phyloP scores from a whole-genome alignment of 1,140 invertebrate genomes.

The Trachelipus rathkii region DNA sequence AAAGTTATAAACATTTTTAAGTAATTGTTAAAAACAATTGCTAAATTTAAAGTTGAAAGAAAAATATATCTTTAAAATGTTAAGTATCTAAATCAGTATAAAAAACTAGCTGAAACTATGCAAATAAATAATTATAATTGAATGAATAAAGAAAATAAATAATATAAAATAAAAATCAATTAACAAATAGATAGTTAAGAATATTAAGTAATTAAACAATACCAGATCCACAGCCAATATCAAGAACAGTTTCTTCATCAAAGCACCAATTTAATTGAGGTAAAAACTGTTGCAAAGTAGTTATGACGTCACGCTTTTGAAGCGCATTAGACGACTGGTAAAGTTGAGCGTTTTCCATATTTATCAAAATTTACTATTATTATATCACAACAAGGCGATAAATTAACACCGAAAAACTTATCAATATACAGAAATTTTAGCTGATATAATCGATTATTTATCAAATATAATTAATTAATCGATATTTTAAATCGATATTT shows the following conservation, averaged over 20 bases:
- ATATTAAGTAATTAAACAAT: neutral
- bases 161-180: neutral
- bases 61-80: neutral
- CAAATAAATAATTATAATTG: neutral
- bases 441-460: too few relatives aligned
- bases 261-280: slow-evolving; percentile 58
- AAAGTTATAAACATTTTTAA: too few relatives aligned
- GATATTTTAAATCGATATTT: too few relatives aligned
- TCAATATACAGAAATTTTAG: too few relatives aligned
- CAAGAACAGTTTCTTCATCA: slow-evolving; percentile 58
- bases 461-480: too few relatives aligned
- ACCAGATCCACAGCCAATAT: slow-evolving; percentile 75
- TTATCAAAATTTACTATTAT: too few relatives aligned
- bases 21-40: too few relatives aligned
- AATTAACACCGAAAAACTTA: too few relatives aligned
- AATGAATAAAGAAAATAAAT: neutral
- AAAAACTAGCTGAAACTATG: neutral
- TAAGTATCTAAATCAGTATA: neutral
- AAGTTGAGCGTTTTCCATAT: slow-evolving; percentile 61
- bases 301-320: slow-evolving; percentile 63
- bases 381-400: too few relatives aligned
- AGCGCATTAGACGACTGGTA: slow-evolving; percentile 62
- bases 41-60: neutral
- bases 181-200: neutral
- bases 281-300: slow-evolving; percentile 63